Evolutionary conservation across 2,797 vertebrate genomes (phyloP), one percentile per base, ranked within the genome.

Genomic region (Pogoniulus pusillus): DNA sequence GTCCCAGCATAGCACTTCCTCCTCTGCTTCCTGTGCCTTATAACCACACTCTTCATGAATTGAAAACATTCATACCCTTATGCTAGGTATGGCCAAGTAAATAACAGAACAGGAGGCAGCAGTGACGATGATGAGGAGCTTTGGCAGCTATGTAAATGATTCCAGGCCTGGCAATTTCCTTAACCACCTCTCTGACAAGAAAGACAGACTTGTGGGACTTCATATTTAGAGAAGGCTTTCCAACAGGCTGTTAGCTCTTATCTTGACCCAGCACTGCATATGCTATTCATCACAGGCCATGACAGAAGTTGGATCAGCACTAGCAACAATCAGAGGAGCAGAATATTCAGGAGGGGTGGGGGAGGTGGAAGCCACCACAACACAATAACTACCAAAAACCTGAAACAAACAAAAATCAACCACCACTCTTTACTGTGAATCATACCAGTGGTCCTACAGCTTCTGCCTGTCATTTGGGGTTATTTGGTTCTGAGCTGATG

Each of bases 241-340:
- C 85, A 83, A 37, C 43, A 32, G 24, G 29, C 32, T 76, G 47
- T 51, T 89, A 53, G 43, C 60, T 94, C 58, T 95, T 95, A 87
- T 92, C 90, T 95, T 90, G 63, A 84, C 58, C 35, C 37, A 90
- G 66, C 72, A 64, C 59, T 84, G 51, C n/a, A 60, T 51, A 43
- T n/a, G 62, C 10, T 82, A 20, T 82, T 86, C 89, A 79, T 93
- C 90, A 90, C 54, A 63, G 63, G 69, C 80, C 57, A 27, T 2
- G 35, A 68, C 53, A 94, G 53, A 76, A 87, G 73, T 58, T 58
- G 1, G 55, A 87, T 82, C 64, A 58, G 70, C 43, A 85, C 18
- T 51, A 74, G 72, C 82, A 91, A 75, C 82, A 91, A 73, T 47
- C 30, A 55, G 85, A 87, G 41, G 9, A 65, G 55, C 45, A 43